Evolutionary conservation across 2,113 vertebrate genomes (phyloP).

Genomic region (Channa argus): DNA sequence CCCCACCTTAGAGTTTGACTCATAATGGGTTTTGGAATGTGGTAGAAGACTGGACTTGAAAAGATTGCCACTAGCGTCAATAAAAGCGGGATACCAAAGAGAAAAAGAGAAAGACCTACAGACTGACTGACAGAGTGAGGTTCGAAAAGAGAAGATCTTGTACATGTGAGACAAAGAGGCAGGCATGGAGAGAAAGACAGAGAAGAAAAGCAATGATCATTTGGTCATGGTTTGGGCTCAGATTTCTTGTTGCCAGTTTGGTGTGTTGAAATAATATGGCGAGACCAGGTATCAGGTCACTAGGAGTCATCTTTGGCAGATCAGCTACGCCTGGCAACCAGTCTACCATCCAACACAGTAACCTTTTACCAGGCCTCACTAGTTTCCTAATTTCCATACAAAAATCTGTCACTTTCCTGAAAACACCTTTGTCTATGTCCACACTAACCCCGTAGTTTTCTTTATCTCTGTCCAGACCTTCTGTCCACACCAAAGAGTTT

Average conservation of each 20-base stretch:
- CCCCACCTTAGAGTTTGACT: constrained; percentile 30
- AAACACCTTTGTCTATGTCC: neutral
- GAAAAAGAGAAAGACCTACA: neutral
- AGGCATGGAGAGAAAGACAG: neutral
- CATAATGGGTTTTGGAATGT: constrained; percentile 62
- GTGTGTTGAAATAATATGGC: constrained; percentile 30
- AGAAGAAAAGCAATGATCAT: constrained; percentile 11
- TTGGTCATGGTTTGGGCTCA: constrained; percentile 51
- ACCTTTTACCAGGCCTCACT: constrained; percentile 1
- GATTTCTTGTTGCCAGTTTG: constrained; percentile 41
- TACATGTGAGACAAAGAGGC: constrained; percentile 7
- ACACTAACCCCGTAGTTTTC: neutral
- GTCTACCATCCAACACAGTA: neutral
- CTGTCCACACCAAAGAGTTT: too few species aligned
- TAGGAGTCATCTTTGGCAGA: constrained; percentile 15
- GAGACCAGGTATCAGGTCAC: constrained; percentile 31
- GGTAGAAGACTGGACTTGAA: constrained; percentile 52
- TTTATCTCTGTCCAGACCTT: too few species aligned
- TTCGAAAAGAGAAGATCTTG: constrained; percentile 14
- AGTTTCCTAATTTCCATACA: constrained; percentile 7
- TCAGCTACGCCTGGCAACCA: constrained; percentile 6
- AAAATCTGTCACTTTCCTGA: neutral
- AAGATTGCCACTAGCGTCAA: constrained; percentile 46
- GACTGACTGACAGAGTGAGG: neutral
- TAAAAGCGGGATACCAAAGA: constrained; percentile 13